Base-by-base conservation (phyloP, 1,140 invertebrate genomes). In the Zaprionus lachaisei region DNA sequence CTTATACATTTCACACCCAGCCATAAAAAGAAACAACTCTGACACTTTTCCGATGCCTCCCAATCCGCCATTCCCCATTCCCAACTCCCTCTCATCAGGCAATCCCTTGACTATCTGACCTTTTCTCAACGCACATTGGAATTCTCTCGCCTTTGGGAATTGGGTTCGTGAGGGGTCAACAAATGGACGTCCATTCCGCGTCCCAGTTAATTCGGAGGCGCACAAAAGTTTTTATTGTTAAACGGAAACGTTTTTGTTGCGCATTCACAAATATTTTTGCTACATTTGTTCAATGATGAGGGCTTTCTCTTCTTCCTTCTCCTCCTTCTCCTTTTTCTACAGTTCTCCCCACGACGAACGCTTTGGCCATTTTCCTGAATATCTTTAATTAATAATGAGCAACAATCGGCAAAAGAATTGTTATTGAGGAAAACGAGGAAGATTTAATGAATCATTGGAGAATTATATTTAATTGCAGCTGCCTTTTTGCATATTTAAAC, bases 161-260 rank as follows among this genome's bases (percentile, higher is more conserved):
- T 65, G 34, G 15, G 15, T 38, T 12, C 37, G 1, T 38, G 37
- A 14, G 37, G 58, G 2, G 26, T 41, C 28, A 38, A 58, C 37
- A 58, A 58, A 68, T 68, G 24, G 26, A 5, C 37, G 5, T 28
- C 38, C 64, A 55, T 73, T 67, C 56, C 71, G 44, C 71, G 44
- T 41, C 51, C 66, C 38, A 63, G 57, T 26, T 64, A 60, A 71
- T 51, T 34, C 72, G 67, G 63, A 71, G 64, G 72, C 67, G 79
- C 69, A 76, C 71, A 67, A 79, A 69, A 70, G 71, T 86, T 85
- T 77, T 77, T 86, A 79, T 86, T 78, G 44, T 74, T 60, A 47
- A 78, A 75, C 69, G 66, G 66, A 77, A 80, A 75, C 72, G 80
- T 89, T 79, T 71, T 79, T 84, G 80, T 81, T 54, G 51, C 26